Conservation (phyloP, 2,888 invertebrate genomes). For the Spisula solida region DNA sequence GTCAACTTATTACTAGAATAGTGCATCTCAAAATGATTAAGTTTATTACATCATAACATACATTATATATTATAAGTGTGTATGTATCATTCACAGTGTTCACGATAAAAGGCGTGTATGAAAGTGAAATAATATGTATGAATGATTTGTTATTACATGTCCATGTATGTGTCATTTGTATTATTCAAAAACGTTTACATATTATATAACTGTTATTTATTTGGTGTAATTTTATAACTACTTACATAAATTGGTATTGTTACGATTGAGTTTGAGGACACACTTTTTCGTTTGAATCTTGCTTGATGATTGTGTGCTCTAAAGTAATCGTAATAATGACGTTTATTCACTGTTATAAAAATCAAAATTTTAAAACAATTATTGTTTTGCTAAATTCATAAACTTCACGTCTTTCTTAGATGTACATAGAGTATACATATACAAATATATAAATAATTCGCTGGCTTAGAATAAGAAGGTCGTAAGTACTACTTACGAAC, state of each 20-base stretch:
- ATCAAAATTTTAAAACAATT: not conserved
- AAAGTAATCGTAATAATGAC: not conserved
- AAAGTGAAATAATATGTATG: not conserved
- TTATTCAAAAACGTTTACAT: not conserved
- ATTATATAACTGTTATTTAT: not conserved
- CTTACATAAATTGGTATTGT: not conserved
- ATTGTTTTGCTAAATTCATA: conserved; percentile 1
- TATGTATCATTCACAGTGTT: not conserved
- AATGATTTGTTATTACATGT: not conserved
- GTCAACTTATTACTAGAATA: no score
- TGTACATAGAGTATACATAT: not conserved
- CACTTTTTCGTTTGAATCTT: no score
- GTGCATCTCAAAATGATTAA: no score
- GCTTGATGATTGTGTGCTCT: not conserved
- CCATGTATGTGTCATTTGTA: not conserved
- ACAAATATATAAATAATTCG: no score
- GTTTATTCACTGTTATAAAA: conserved; percentile 12
- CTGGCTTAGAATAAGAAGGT: no score
- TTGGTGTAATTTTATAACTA: not conserved
- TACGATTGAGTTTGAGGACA: not conserved
- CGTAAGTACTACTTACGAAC: no score
- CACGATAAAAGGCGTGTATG: not conserved
- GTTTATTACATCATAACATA: not conserved
- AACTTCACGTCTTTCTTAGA: not conserved
- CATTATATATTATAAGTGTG: not conserved